Percentiles rank a stretch among this genome's conserved stretches.
These are phyloP conservation scores for Melipona quadrifasciata DNA, from an alignment of 1,140 invertebrate species.

Conservation along the genomic window DNA sequence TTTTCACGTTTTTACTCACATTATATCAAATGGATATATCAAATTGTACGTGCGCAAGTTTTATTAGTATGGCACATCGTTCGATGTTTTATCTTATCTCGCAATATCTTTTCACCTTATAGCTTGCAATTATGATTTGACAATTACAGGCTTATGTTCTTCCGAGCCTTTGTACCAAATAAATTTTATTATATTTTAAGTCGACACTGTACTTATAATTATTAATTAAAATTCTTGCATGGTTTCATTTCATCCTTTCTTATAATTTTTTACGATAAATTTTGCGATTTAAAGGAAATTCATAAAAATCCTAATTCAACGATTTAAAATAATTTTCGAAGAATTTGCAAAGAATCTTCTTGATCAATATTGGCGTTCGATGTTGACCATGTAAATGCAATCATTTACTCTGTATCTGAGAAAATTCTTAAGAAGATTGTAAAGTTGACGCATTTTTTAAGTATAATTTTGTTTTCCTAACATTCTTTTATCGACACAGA, in stretches of 20 bases:
- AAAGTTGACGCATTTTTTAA: not conserved
- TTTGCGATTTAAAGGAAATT: not conserved
- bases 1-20: not conserved
- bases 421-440: not conserved
- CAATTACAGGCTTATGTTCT: not conserved
- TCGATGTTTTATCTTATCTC: conserved; percentile 14
- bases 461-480: too few relatives aligned
- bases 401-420: not conserved
- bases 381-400: not conserved
- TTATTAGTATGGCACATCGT: not conserved
- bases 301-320: not conserved
- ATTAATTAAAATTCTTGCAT: not conserved
- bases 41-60: too few relatives aligned
- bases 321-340: not conserved
- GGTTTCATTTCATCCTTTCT: not conserved
- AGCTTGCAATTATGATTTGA: not conserved
- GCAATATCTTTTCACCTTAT: not conserved
- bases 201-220: too few relatives aligned
- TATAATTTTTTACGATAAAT: not conserved
- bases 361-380: not conserved
- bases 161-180: not conserved
- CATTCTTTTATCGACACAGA: not conserved
- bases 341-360: not conserved
- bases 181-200: not conserved
- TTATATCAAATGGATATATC: too few relatives aligned